Conservation (phyloP, 2,888 invertebrate species). For the Zonitis immaculata region DNA sequence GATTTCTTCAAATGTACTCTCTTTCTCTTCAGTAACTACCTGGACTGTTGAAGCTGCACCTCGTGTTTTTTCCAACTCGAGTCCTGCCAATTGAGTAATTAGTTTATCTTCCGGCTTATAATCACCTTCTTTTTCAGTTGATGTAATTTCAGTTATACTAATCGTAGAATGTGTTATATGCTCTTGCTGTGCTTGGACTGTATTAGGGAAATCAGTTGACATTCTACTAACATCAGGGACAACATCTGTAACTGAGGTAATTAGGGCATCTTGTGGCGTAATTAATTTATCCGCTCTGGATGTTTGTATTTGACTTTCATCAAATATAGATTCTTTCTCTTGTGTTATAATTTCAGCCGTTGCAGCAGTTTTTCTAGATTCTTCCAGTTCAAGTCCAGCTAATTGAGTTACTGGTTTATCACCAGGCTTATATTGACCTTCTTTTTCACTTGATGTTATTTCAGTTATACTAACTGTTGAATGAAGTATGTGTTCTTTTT, state of each 20-base stretch:
- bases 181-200: slow-evolving; percentile 10
- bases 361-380: slow-evolving; percentile 24
- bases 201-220: slow-evolving; percentile 5
- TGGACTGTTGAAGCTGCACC: slow-evolving; percentile 26
- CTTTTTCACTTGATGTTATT: slow-evolving; percentile 21
- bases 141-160: slow-evolving; percentile 18
- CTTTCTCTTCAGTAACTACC: slow-evolving; percentile 15
- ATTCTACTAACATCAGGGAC: slow-evolving; percentile 22
- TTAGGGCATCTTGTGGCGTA: slow-evolving; percentile 32
- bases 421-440: neutral
- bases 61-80: slow-evolving; percentile 37
- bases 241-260: slow-evolving; percentile 31
- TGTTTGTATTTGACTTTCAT: slow-evolving; percentile 26
- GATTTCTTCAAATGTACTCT: slow-evolving; percentile 13
- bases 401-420: slow-evolving; percentile 1
- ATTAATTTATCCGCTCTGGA: slow-evolving; percentile 48
- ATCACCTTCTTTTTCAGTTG: slow-evolving; percentile 36
- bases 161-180: slow-evolving; percentile 11
- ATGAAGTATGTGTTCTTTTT: slow-evolving; percentile 27
- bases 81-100: slow-evolving; percentile 33
- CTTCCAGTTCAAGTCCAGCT: slow-evolving; percentile 4
- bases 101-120: slow-evolving; percentile 25
- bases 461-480: slow-evolving; percentile 31
- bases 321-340: slow-evolving; percentile 33
- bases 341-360: slow-evolving; percentile 25